Evolutionary conservation across 2,113 vertebrate species (phyloP).

Genomic region (Panthera tigris): DNA sequence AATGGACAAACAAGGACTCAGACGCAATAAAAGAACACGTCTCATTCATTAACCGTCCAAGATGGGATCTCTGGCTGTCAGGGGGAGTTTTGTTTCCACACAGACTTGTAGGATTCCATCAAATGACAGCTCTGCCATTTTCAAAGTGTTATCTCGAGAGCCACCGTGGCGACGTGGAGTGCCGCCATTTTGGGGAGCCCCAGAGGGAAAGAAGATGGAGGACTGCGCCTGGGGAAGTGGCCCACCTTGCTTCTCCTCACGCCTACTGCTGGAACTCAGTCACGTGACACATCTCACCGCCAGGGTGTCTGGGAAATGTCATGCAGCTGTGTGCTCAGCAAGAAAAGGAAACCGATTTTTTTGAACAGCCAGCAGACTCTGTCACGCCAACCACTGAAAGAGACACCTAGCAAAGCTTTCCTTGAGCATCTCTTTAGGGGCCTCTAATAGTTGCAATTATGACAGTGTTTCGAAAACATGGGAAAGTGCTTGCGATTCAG

Average conservation of each 20-base stretch:
- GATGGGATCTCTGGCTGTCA: neutral
- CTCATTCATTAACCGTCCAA: neutral
- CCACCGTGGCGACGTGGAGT: neutral
- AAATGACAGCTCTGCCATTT: neutral
- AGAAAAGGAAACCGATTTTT: neutral
- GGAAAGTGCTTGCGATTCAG: neutral
- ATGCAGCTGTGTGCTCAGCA: neutral
- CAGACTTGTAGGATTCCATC: neutral
- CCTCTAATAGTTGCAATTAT: neutral
- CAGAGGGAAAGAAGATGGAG: neutral
- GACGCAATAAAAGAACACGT: neutral
- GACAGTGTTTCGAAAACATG: neutral
- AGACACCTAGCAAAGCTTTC: neutral
- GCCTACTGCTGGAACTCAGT: neutral
- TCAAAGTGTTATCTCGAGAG: neutral
- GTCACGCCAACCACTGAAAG: neutral
- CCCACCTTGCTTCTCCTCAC: neutral
- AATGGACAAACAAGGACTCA: neutral
- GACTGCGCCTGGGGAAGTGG: neutral
- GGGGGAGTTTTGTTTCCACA: neutral
- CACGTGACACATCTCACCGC: too few relatives aligned
- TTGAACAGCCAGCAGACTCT: neutral
- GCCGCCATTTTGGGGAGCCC: neutral
- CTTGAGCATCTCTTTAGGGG: neutral
- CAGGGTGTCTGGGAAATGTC: neutral